A percentile compares a stretch with the other conserved stretches of the same genome.
Evolutionary conservation across 2,888 invertebrate genomes (phyloP).

Genomic region (Troglohyphantes excavatus): DNA sequence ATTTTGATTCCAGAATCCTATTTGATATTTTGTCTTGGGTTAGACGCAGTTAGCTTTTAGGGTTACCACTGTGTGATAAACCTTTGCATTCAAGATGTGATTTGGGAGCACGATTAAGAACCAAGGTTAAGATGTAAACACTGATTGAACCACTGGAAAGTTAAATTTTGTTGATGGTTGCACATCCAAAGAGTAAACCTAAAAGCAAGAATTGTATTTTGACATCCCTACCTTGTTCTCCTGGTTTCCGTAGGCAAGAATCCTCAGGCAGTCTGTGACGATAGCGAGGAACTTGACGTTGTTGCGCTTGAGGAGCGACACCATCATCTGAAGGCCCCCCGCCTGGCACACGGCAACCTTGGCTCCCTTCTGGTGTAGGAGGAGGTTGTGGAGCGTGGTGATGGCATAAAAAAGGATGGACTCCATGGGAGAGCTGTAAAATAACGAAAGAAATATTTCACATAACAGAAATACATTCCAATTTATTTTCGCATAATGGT

Average conservation of each 20-base stretch:
- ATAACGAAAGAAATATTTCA: no score
- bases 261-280: constrained; percentile 98
- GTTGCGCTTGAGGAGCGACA: constrained; percentile 95
- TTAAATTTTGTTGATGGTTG: no score
- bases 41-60: no score
- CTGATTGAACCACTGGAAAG: no score
- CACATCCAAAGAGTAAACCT: no score
- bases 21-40: no score
- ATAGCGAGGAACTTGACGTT: constrained; percentile 99
- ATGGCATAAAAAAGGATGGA: constrained; percentile 99
- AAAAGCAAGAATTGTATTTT: no score
- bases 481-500: no score
- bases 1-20: no score
- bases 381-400: constrained; percentile 97
- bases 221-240: constrained; percentile 96
- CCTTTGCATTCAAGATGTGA: background rate
- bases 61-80: no score
- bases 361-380: constrained; percentile 98
- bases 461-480: no score
- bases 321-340: constrained; percentile 99
- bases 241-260: constrained; percentile 98
- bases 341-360: constrained; percentile 98
- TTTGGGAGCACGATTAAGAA: background rate
- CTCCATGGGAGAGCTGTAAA: constrained; percentile 93
- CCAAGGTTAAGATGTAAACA: background rate